These are phyloP conservation scores for Physella acuta DNA, from an alignment of 1,140 invertebrate species.

Conservation along the genomic window DNA sequence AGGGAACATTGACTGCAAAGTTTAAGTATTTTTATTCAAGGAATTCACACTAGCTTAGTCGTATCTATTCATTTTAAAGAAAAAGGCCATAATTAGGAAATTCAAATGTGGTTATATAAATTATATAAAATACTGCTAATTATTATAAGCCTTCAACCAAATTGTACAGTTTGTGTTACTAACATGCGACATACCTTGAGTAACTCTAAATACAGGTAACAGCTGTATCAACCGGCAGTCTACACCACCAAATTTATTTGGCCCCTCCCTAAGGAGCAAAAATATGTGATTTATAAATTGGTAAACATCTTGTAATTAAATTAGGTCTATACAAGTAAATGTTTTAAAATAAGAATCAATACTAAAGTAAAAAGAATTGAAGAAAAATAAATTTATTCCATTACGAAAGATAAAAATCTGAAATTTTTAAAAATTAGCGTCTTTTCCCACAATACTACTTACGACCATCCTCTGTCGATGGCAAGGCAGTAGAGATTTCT, in stretches of 20 bases:
- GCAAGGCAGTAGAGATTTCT: constrained; percentile 77
- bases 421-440: neutral
- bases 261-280: constrained; percentile 38
- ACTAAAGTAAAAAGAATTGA: neutral
- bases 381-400: neutral
- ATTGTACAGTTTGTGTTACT: too few species aligned
- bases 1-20: too few species aligned
- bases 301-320: neutral
- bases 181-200: constrained; percentile 59
- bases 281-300: neutral
- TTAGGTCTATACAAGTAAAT: neutral
- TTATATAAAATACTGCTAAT: neutral
- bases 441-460: too few species aligned
- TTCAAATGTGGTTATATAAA: neutral
- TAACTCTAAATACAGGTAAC: constrained; percentile 71
- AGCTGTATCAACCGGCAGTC: constrained; percentile 78
- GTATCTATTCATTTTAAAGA: neutral
- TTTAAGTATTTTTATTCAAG: too few species aligned
- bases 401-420: neutral
- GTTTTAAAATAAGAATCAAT: neutral
- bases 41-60: too few species aligned
- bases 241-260: constrained; percentile 70
- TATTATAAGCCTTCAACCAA: neutral
- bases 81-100: neutral
- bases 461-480: constrained; percentile 79